phyloP scores from a whole-genome alignment of 2,888 invertebrate genomes.

The Tanypteryx hageni region DNA sequence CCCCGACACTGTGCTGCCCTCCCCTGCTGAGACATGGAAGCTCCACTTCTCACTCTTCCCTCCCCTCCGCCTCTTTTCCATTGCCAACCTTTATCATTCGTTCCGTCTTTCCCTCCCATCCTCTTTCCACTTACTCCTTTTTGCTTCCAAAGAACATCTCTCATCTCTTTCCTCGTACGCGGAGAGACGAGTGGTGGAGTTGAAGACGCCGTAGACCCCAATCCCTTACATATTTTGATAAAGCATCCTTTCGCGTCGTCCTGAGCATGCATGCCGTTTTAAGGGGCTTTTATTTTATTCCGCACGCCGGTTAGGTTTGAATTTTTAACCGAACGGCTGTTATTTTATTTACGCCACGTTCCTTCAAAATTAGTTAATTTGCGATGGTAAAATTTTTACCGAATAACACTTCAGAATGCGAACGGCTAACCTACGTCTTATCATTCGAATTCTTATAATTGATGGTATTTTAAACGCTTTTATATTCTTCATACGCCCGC shows the following conservation, averaged over 20 bases:
- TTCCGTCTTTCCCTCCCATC: neutral
- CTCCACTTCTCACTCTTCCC: conserved; percentile 51
- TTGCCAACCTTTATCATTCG: conserved; percentile 13
- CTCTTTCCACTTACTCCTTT: neutral
- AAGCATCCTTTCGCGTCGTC: neutral
- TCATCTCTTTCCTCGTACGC: neutral
- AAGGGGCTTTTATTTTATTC: too few relatives aligned
- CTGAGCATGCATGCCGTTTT: neutral
- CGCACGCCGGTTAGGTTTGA: too few relatives aligned
- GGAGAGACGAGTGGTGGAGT: neutral
- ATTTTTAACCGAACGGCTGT: too few relatives aligned
- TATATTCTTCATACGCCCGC: too few relatives aligned
- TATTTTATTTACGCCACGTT: too few relatives aligned
- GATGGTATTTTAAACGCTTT: too few relatives aligned
- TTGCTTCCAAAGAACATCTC: conserved; percentile 1
- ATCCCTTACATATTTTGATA: neutral
- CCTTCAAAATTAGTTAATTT: too few relatives aligned
- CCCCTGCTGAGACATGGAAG: conserved; percentile 58
- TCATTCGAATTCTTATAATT: too few relatives aligned
- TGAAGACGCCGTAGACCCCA: neutral
- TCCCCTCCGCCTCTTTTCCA: neutral
- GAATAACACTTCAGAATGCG: too few relatives aligned
- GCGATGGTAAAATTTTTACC: too few relatives aligned
- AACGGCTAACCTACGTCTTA: too few relatives aligned
- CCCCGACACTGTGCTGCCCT: conserved; percentile 46